Base-by-base conservation (phyloP, 2,888 invertebrate genomes). In the Ernsta delagoae region DNA sequence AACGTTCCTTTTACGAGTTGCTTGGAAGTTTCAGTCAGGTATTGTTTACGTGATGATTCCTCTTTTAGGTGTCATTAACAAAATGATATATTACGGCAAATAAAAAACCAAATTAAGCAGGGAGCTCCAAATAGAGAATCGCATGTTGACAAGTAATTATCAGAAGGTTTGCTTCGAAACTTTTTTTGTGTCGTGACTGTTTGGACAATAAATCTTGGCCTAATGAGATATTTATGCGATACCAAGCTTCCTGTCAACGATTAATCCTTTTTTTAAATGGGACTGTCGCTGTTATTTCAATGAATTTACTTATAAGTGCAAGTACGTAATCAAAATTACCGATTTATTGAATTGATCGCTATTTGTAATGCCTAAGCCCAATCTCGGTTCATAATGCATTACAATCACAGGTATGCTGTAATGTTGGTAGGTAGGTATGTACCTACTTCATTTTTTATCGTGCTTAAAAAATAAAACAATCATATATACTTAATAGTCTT, bases 91-190 rank as follows among this genome's bases (percentile, higher is more conserved):
- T 90, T 85, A 83, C 82, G 70, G 81, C 73, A 82, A 87, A 89
- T 88, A 90, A 89, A 90, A 87, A 88, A 81, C 70, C 80, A 81
- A 89, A 89, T 89, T 86, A 89, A 88, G 80, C 82, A 81, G 78
- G 76, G 79, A 80, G 80, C 79, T 82, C 82, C 85, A 81, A 88
- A 91, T 89, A 92, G 91, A 92, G 90, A 91, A 88, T 93, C 90
- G 93, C 93, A 93, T 93, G 93, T 84, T 89, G 88, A 82, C 86
- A 90, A 92, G 89, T 93, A 93, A 93, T 93, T 93, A 93, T 92
- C 86, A 88, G 86, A 89, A 82, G 77, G 84, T 87, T 87, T 84
- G 83, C 83, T 86, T 87, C 80, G 76, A 79, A 89, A 89, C 78
- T 87, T 91, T 91, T 88, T 70, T 89, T 89, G 83, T 89, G 83